phyloP scores from a whole-genome alignment of 2,113 vertebrate genomes.

The Pseudopipra pipra region DNA sequence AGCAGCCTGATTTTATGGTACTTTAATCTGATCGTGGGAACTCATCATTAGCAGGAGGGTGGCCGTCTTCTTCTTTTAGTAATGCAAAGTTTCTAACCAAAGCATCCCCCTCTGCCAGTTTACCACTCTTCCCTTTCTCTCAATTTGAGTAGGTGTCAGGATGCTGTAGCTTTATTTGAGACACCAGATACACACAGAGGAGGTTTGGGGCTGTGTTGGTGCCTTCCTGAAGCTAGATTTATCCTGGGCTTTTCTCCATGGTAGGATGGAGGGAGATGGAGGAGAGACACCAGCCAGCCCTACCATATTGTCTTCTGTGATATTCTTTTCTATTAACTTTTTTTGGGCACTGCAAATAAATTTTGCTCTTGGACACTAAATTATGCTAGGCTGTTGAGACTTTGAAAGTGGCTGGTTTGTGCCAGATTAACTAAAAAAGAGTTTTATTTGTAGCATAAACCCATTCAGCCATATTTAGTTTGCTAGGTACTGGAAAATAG shows the following conservation, averaged over 20 bases:
- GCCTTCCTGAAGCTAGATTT: neutral
- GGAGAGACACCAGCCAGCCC: neutral
- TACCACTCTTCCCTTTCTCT: neutral
- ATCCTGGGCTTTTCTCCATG: neutral
- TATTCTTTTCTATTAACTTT: neutral
- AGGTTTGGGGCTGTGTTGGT: neutral
- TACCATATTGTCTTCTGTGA: neutral
- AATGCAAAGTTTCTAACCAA: neutral
- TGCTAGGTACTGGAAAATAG: neutral
- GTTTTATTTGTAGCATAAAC: neutral
- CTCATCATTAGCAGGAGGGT: neutral
- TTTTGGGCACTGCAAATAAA: neutral
- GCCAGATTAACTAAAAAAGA: neutral
- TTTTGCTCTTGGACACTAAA: neutral
- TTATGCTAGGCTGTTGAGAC: neutral
- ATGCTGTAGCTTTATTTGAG: neutral
- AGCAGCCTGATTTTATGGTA: neutral
- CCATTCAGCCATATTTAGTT: neutral
- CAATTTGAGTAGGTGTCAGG: neutral
- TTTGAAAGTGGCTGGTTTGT: neutral
- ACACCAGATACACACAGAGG: neutral
- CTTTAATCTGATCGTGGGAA: neutral
- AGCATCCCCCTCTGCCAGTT: neutral
- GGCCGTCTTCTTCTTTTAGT: neutral
- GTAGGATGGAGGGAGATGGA: neutral